Percentiles rank a stretch among this genome's conserved stretches.
phyloP scores from a whole-genome alignment of 2,113 vertebrate genomes.

The Rhipidura dahli region DNA sequence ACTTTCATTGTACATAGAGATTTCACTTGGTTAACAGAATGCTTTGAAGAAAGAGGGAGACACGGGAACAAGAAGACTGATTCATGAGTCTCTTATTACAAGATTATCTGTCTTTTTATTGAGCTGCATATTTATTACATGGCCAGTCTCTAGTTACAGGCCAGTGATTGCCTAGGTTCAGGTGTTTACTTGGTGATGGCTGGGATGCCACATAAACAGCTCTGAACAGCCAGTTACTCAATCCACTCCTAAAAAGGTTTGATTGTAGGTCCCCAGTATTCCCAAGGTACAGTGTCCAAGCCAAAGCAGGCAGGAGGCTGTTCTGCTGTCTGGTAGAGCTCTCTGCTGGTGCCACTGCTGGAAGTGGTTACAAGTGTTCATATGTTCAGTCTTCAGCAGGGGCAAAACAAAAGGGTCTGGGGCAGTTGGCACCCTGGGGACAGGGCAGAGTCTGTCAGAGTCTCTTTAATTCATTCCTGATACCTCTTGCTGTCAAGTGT shows the following conservation, averaged over 20 bases:
- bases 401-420: neutral
- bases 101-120: neutral
- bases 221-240: slow-evolving; percentile 42
- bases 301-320: neutral
- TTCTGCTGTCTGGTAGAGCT: neutral
- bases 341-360: neutral
- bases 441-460: neutral
- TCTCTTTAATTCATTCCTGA: neutral
- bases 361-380: slow-evolving; percentile 33
- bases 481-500: neutral
- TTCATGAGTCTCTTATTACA: slow-evolving; percentile 44
- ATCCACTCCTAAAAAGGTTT: slow-evolving; percentile 5
- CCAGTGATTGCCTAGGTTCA: slow-evolving; percentile 21
- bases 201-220: slow-evolving; percentile 26
- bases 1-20: neutral
- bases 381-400: neutral
- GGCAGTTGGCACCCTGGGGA: neutral
- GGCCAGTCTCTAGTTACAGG: slow-evolving; percentile 29
- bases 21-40: slow-evolving; percentile 19
- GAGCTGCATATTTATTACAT: slow-evolving; percentile 27
- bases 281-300: neutral
- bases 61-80: slow-evolving; percentile 1
- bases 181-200: slow-evolving; percentile 35
- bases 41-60: neutral
- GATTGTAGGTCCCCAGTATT: neutral